Conservation (phyloP, 2,113 vertebrate species). For the Dunckerocampus dactyliophorus region DNA sequence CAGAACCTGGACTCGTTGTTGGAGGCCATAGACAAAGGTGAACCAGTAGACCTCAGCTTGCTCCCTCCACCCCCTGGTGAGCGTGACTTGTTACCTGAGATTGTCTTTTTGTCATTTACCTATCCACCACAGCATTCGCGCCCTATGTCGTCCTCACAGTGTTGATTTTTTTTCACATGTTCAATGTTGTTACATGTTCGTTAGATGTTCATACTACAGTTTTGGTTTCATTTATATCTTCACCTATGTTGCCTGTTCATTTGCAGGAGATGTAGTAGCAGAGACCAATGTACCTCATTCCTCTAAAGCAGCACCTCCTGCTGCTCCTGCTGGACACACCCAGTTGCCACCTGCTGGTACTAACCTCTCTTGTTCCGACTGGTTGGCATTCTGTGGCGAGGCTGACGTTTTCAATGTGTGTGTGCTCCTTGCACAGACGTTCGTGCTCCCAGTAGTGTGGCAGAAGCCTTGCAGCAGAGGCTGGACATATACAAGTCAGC, state of each 20-base stretch:
- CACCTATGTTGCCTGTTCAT: background rate
- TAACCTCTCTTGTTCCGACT: background rate
- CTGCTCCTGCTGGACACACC: slow-evolving; percentile 12
- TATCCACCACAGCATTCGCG: background rate
- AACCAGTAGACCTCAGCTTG: slow-evolving; percentile 69
- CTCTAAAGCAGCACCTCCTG: slow-evolving; percentile 28
- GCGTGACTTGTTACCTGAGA: slow-evolving; percentile 11
- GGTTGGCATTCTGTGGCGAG: background rate
- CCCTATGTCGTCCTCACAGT: too few relatives aligned
- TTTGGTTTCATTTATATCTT: background rate
- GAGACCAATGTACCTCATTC: slow-evolving; percentile 33
- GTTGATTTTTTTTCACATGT: too few relatives aligned
- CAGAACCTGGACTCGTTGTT: slow-evolving; percentile 79
- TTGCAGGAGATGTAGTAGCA: slow-evolving; percentile 51
- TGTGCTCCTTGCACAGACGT: slow-evolving; percentile 59
- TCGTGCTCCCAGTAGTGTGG: slow-evolving; percentile 70
- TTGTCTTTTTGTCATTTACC: background rate
- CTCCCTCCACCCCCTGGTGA: slow-evolving; percentile 83
- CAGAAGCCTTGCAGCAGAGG: slow-evolving; percentile 85
- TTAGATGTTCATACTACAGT: background rate
- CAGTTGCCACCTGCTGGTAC: slow-evolving; percentile 51
- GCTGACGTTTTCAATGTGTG: background rate
- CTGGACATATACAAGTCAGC: slow-evolving; percentile 83
- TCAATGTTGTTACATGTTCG: too few relatives aligned
- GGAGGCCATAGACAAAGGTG: slow-evolving; percentile 71